Base-by-base conservation (phyloP, 1,140 invertebrate genomes). In the Trinorchestia longiramus region DNA sequence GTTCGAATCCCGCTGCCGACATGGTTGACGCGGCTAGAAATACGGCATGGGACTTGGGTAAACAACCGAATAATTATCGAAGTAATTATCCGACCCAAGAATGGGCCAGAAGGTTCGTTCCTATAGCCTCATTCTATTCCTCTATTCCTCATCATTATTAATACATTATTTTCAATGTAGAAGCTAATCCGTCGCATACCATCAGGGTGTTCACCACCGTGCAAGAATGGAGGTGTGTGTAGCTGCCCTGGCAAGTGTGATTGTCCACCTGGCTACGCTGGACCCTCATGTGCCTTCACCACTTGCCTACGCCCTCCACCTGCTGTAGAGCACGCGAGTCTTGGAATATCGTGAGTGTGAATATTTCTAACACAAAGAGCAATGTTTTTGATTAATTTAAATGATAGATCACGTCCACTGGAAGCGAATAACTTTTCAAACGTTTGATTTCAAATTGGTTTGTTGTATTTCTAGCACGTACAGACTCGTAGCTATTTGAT, bases 231-330 rank as follows among this genome's bases (percentile, higher is more conserved):
- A 15, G 92, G 92, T 8, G 41, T 43, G 41, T 94, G 92, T 36
- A 94, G 92, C 44, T 94, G 92, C 36, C 92, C 92, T 15, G 92
- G 44, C 36, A 94, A 11, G 43, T 94, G 92, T n/a, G 41, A 43
- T 19, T 94, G 92, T n/a, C 43, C 92, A n/a, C 92, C 92, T 11
- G 19, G 47, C 6, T 94, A 45, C 92, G 44, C 92, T 17, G 92
- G 92, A 8, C 92, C 43, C 6, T 47, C 92, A 6, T 94, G 92
- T 43, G 92, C 44, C 92, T 45, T 45, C 44, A 42, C 41, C 6
- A 94, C 36, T 11, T 94, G 92, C 44, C 0, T 40, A 6, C 44
- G 41, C 43, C 92, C 92, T 47, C 92, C 92, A 28, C 43, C 92
- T 23, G 3, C 36, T 94, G 92, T 94, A n/a, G 92, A 94, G 36